Conservation (phyloP, 2,888 invertebrate species). For the Gastracanthus pulcherrimus region DNA sequence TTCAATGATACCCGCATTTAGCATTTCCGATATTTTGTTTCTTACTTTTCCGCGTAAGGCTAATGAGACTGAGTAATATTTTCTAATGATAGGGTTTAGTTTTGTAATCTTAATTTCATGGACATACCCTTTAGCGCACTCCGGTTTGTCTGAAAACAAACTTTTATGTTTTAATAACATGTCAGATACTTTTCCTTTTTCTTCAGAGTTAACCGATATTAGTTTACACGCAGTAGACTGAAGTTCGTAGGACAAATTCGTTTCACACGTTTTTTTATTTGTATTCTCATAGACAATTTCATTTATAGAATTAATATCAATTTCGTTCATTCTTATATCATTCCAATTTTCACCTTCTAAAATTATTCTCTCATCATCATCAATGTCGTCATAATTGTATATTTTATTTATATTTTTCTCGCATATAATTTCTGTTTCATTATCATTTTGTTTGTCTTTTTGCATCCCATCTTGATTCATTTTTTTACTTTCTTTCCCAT, state of each 20-base stretch:
- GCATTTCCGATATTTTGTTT: slow-evolving; percentile 50
- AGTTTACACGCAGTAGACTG: background rate
- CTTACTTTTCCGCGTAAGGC: no score
- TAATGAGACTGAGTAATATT: no score
- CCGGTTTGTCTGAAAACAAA: no score
- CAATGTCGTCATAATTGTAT: background rate
- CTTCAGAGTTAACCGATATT: no score
- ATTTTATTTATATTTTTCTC: background rate
- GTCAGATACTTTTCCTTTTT: no score
- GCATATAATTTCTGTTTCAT: background rate
- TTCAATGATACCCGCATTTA: slow-evolving; percentile 63
- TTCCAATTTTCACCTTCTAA: background rate
- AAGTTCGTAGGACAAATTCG: background rate
- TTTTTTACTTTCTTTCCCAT: background rate
- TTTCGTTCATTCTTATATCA: no score
- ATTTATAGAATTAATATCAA: no score
- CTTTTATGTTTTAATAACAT: no score
- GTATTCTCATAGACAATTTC: background rate
- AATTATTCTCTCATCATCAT: background rate
- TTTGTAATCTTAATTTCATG: no score
- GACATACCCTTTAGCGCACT: no score
- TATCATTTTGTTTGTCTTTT: background rate
- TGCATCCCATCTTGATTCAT: background rate
- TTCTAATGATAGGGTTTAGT: no score
- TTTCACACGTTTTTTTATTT: background rate